A percentile compares a stretch with the other conserved stretches of the same genome.
Conservation (phyloP, 2,797 vertebrate species). For the Pangasius mekongensis region DNA sequence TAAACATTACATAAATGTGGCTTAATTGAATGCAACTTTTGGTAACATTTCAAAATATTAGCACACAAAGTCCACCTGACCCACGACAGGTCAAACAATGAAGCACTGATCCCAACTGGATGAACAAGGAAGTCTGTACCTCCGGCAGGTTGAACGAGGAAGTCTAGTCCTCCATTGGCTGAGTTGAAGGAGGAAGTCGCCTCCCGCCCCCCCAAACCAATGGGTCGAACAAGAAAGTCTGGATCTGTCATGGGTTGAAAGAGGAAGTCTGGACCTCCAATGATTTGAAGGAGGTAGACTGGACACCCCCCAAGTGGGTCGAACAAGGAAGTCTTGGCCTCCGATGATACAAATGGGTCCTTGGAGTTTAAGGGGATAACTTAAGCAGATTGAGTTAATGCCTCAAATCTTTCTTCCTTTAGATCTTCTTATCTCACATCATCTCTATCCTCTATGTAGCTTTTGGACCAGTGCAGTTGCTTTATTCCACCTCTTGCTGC, state of each 20-base stretch:
- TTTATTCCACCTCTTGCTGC: background rate
- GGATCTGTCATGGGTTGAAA: background rate
- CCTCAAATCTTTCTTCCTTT: background rate
- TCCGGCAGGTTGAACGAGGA: background rate
- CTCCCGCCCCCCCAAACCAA: too few species aligned
- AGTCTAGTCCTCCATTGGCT: background rate
- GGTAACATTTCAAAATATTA: background rate
- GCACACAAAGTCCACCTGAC: background rate
- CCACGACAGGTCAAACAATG: too few species aligned
- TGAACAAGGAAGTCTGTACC: background rate
- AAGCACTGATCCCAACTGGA: background rate
- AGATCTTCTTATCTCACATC: background rate
- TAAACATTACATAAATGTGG: background rate
- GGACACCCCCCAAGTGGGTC: background rate
- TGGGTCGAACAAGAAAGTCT: background rate
- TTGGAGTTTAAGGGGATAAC: background rate
- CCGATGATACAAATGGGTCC: background rate
- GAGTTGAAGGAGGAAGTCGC: background rate
- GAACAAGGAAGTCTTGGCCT: background rate
- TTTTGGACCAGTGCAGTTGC: background rate
- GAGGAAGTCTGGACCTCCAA: background rate
- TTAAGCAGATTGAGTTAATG: background rate
- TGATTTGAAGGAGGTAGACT: background rate
- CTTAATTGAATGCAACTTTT: background rate
- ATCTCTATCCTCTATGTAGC: background rate